Percentiles rank a stretch among this genome's conserved stretches.
phyloP scores from a whole-genome alignment of 1,140 invertebrate species.

The Musca domestica region DNA sequence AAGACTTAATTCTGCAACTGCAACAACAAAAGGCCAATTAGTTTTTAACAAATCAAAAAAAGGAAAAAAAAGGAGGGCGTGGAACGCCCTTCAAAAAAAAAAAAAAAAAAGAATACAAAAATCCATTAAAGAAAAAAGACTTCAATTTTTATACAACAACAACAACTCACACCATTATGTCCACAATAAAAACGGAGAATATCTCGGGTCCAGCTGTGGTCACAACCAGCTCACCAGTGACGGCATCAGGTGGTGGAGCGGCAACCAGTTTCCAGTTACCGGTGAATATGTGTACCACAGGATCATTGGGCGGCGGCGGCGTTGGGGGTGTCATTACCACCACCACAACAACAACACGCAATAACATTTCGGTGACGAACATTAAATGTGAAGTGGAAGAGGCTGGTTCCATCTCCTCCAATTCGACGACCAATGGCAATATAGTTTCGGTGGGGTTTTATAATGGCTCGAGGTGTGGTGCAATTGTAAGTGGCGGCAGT shows the following conservation, averaged over 20 bases:
- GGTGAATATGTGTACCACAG: slow-evolving; percentile 34
- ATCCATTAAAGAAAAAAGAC: background rate
- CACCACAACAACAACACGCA: slow-evolving; percentile 33
- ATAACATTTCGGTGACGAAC: slow-evolving; percentile 53
- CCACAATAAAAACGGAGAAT: slow-evolving; percentile 47
- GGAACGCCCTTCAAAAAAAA: slow-evolving; percentile 8
- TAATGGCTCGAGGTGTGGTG: slow-evolving; percentile 25
- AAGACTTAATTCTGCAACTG: slow-evolving; percentile 6
- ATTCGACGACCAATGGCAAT: slow-evolving; percentile 40
- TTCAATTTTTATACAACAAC: slow-evolving; percentile 1
- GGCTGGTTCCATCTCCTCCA: slow-evolving; percentile 19
- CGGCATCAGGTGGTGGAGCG: background rate
- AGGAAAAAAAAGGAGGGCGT: slow-evolving; percentile 1
- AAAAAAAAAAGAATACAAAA: background rate
- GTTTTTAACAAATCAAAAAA: no score
- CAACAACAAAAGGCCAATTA: background rate
- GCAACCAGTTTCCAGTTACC: slow-evolving; percentile 37
- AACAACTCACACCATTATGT: slow-evolving; percentile 44
- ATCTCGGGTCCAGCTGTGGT: slow-evolving; percentile 16
- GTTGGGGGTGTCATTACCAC: slow-evolving; percentile 1
- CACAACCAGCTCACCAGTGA: slow-evolving; percentile 29
- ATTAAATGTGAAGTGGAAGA: slow-evolving; percentile 52
- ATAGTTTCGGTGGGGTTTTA: slow-evolving; percentile 40
- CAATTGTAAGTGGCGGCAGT: slow-evolving; percentile 7
- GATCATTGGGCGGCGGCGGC: background rate